Conservation (phyloP, 2,888 invertebrate genomes). For the Bellardia bayeri region DNA sequence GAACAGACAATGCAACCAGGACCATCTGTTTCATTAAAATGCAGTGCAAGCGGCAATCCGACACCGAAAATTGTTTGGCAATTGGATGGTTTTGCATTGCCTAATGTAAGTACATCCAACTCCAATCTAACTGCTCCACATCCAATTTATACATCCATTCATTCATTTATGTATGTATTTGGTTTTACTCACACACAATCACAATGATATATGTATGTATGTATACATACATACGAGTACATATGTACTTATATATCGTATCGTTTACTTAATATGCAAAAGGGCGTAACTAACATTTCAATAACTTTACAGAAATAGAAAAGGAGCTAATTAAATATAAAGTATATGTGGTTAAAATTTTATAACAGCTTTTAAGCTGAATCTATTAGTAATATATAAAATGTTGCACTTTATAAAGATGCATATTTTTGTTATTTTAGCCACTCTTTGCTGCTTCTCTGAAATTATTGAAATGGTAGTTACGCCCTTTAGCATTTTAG, state of each 20-base stretch:
- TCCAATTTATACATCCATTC: constrained; percentile 14
- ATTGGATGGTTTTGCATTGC: constrained; percentile 89
- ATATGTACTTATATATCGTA: background rate
- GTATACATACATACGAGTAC: background rate
- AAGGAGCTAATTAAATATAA: too few species aligned
- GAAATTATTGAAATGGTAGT: too few species aligned
- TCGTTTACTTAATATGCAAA: too few species aligned
- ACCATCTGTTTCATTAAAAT: constrained; percentile 91
- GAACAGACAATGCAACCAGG: constrained; percentile 92
- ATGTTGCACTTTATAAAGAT: too few species aligned
- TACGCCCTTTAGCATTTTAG: too few species aligned
- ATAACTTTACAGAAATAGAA: too few species aligned
- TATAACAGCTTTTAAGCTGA: too few species aligned
- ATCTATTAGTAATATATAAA: too few species aligned
- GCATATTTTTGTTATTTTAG: too few species aligned
- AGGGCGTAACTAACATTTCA: too few species aligned
- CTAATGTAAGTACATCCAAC: constrained; percentile 83
- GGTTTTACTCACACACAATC: background rate
- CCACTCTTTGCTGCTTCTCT: too few species aligned
- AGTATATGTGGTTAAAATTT: too few species aligned
- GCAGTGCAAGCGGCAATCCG: constrained; percentile 91
- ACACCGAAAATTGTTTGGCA: constrained; percentile 91
- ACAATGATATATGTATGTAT: constrained; percentile 13
- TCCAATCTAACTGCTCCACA: constrained; percentile 7
- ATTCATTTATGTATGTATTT: background rate